Conservation (phyloP, 2,888 invertebrate genomes). For the Orthosia gothica region DNA sequence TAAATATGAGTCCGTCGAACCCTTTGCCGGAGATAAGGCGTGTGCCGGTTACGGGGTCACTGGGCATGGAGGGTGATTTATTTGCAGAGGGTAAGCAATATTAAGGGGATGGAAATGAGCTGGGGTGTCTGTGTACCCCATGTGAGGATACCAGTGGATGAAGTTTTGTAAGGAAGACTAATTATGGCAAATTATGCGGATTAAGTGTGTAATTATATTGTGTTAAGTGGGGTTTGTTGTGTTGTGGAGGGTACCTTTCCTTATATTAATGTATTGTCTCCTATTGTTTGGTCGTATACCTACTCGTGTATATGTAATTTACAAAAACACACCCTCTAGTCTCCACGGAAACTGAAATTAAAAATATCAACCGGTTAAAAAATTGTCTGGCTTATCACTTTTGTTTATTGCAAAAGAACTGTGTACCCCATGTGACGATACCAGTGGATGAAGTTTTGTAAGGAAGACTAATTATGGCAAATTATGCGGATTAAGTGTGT, state of each 20-base stretch:
- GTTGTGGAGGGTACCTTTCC: not conserved
- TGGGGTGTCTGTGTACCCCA: conserved; percentile 31
- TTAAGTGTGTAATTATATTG: conserved; percentile 31
- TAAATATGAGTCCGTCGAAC: conserved; percentile 51
- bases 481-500: conserved; percentile 32
- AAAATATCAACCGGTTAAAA: not conserved
- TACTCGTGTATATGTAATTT: not conserved
- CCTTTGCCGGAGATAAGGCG: conserved; percentile 55
- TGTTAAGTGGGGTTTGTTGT: not conserved
- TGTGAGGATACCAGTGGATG: conserved; percentile 25
- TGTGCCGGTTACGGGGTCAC: conserved; percentile 50
- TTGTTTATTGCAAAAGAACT: conserved; percentile 25
- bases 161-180: conserved; percentile 46
- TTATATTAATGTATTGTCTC: conserved; percentile 3
- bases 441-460: conserved; percentile 34
- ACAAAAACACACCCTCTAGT: not conserved
- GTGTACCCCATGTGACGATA: conserved; percentile 27
- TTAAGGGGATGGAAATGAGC: conserved; percentile 50
- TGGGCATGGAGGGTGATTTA: conserved; percentile 59
- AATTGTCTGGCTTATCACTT: not conserved
- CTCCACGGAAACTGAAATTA: not conserved
- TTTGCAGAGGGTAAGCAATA: conserved; percentile 53
- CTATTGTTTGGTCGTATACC: not conserved
- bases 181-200: conserved; percentile 42
- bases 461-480: conserved; percentile 51